Evolutionary conservation across 2,888 invertebrate species (phyloP), one percentile per base, ranked within the genome.

Genomic region (Metacarcinus magister): DNA sequence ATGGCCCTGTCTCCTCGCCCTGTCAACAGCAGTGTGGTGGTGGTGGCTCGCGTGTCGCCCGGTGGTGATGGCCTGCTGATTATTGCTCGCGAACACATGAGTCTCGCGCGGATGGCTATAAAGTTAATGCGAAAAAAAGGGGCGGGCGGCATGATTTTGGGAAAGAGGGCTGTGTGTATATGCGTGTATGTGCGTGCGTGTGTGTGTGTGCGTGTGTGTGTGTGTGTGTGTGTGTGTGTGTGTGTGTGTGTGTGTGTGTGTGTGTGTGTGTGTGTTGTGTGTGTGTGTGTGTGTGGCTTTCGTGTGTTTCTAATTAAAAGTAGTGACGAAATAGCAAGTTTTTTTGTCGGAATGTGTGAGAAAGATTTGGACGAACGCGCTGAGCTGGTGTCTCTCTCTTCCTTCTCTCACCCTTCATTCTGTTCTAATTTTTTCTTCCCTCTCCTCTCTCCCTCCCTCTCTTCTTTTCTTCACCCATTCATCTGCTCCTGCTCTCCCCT

Each of bases 91-190:
- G 28, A 32, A 82, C 82, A 82, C 32, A 32, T 82, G 32, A 82
- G 82, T 82, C 82, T 32, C 32, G 10, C 82, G 82, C 32, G 8
- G 13, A 82, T 82, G 82, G 28, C 82, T 10, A 82, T 82, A 28
- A 82, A 82, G 82, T 82, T 82, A 82, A 82, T 13, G 10, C 32
- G 32, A 13, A 82, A 82, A 82, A 82, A 82, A n/a, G 75, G n/a
- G n/a, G 75, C n/a, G 67, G n/a, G n/a, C 28, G 82, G 32, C 82
- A 82, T 82, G 82, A 82, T 82, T 82, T 82, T 82, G 82, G 28
- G 82, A 28, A 28, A 28, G 32, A 32, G 28, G n/a, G 8, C 0
- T 7, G n/a, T 28, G 82, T 10, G 28, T 28, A 7, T 28, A 28
- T 0, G 82, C 0, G 82, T 16, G 82, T 16, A 28, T 32, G 23